Base-by-base conservation (phyloP, 2,888 invertebrate genomes). In the Saturnia japonica region DNA sequence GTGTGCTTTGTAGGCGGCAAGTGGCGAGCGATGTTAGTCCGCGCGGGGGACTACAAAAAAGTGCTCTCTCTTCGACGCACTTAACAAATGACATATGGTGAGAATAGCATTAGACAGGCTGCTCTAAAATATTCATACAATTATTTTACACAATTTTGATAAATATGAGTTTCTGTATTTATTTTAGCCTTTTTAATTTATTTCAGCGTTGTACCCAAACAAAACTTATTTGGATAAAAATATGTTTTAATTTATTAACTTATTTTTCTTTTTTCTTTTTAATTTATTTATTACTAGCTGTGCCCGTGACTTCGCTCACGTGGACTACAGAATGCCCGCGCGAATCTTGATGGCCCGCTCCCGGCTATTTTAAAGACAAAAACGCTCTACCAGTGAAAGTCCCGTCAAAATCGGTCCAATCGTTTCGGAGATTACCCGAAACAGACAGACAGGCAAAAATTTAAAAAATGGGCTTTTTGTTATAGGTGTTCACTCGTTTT, bases 61-160 rank as follows among this genome's bases (percentile, higher is more conserved):
- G 47, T 47, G 54, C 28, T 64, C 64, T 66, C 67, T 40, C 72
- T 68, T 54, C 62, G 51, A 42, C 71, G 71, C 72, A 72, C 74
- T 74, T 77, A 74, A 79, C 79, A 81, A 73, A 81, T 82, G 83
- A 84, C 86, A 84, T 83, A 80, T 84, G 84, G 83, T 80, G 82
- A 79, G 78, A 78, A 80, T 80, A 77, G 75, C 64, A 57, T n/a
- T 72, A 72, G 81, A 85, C 80, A 80, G 82, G 82, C 40, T 78
- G 54, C 42, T 54, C n/a, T 64, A 64, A 19, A 64, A 22, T 40
- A 16, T 16, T 22, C 19, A 54, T 19, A 19, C 47, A 2, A n/a
- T 0, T 22, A 43, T 12, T 51, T 19, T 19, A 19, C 1, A 34
- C 3, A 22, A 22, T 22, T 54, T 25, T 54, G 0, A 3, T 54